Evolutionary conservation across 1,140 invertebrate species (phyloP).

Genomic region (Heliconius hermathena): DNA sequence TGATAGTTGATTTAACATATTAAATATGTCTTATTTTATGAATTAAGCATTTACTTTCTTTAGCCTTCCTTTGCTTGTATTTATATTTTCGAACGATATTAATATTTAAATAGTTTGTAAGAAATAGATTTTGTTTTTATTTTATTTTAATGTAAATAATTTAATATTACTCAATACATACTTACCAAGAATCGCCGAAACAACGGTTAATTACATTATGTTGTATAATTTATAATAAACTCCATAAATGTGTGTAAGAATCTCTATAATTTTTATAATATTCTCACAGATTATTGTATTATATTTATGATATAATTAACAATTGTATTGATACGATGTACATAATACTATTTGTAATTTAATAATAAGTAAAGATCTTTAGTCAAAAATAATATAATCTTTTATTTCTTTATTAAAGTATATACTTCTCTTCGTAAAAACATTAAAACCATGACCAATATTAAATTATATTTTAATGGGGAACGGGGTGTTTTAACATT

Average conservation of each 20-base stretch:
- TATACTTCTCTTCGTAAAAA: not conserved
- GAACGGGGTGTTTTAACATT: too few species aligned
- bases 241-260: not conserved
- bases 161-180: not conserved
- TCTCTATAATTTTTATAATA: not conserved
- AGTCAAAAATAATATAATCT: slow-evolving; percentile 54
- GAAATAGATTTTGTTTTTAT: slow-evolving; percentile 10
- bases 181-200: slow-evolving; percentile 13
- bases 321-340: slow-evolving; percentile 65
- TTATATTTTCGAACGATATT: slow-evolving; percentile 29
- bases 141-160: slow-evolving; percentile 12
- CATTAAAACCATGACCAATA: not conserved
- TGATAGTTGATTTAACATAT: not conserved
- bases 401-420: not conserved
- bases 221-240: not conserved
- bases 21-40: not conserved
- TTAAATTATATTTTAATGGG: too few species aligned
- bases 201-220: not conserved
- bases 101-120: slow-evolving; percentile 31
- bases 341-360: slow-evolving; percentile 78
- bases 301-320: slow-evolving; percentile 49
- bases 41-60: slow-evolving; percentile 17
- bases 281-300: slow-evolving; percentile 38
- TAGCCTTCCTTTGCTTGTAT: slow-evolving; percentile 19
- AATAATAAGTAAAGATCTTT: slow-evolving; percentile 77